Evolutionary conservation across 2,888 invertebrate species (phyloP).

Genomic region (Stenichneumon culpator): DNA sequence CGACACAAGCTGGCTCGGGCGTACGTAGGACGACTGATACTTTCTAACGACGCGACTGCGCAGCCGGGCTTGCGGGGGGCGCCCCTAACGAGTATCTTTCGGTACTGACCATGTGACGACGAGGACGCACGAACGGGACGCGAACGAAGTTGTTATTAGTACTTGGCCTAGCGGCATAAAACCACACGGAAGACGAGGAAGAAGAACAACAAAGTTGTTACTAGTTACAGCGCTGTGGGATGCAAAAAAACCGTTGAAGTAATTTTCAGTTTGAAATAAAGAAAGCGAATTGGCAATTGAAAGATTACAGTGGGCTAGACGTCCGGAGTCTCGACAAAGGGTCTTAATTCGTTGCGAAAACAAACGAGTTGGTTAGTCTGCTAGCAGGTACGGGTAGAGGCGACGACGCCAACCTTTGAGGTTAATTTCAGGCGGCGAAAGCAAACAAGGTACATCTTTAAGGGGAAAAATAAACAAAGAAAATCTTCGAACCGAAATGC

Average conservation of each 20-base stretch:
- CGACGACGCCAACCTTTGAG: background rate
- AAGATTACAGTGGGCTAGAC: too few relatives aligned
- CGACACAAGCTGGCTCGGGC: slow-evolving; percentile 28
- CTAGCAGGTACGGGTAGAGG: background rate
- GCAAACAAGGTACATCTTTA: background rate
- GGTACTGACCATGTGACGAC: slow-evolving; percentile 33
- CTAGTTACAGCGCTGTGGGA: too few relatives aligned
- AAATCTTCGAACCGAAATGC: slow-evolving; percentile 44
- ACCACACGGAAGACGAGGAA: too few relatives aligned
- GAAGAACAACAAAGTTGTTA: too few relatives aligned
- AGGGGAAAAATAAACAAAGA: background rate
- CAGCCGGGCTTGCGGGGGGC: slow-evolving; percentile 59
- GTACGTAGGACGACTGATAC: slow-evolving; percentile 66
- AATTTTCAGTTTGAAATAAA: too few relatives aligned
- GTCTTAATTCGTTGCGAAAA: background rate
- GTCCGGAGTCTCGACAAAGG: background rate
- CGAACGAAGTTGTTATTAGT: background rate
- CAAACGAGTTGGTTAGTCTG: background rate
- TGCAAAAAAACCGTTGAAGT: too few relatives aligned
- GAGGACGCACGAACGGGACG: slow-evolving; percentile 2
- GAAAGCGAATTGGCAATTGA: too few relatives aligned
- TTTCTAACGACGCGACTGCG: slow-evolving; percentile 68
- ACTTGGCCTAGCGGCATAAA: too few relatives aligned
- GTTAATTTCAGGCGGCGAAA: background rate
- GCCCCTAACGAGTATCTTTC: slow-evolving; percentile 57